Base-by-base conservation (phyloP, 2,113 vertebrate genomes). In the Aspidoscelis tigris region DNA sequence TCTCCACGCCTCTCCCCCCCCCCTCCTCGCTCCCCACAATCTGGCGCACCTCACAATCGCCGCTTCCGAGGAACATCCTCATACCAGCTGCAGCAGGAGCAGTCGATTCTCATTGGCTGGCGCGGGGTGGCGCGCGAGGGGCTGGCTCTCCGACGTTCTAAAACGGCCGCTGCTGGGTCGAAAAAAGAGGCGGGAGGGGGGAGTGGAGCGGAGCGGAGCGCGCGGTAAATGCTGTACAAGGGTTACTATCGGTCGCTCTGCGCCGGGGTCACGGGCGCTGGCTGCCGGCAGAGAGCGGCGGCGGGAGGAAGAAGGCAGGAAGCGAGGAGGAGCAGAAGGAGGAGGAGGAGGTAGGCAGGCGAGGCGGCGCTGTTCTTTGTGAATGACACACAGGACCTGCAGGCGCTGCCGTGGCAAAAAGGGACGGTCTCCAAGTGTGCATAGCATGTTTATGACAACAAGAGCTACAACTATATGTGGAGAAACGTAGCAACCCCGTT, bases 101-200 rank as follows among this genome's bases (percentile, higher is more conserved):
- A 41, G 84, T 9, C 91, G 61, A 43, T 86, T 66, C 82, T 78
- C 92, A 96, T 97, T 97, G 97, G 97, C 76, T 73, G 21, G 58
- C 11, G 43, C 8, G 8, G 88, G 95, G 97, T 97, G 97, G 97
- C 96, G 97, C 96, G 97, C 96, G 96, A 86, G 85, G 90, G 93
- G 89, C 66, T 86, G 78, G 91, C 87, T n/a, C 47, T 3, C 64
- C 80, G 84, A 96, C 94, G 95, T 87, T 71, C 50, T 55, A 69
- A 82, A 80, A 83, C 81, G 76, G 86, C 55, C 55, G 55, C 55
- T 58, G 55, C 64, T 69, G 80, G 47, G 21, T 33, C 53, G 22
- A 58, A 58, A 55, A 55, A 8, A 58, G 14, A 16, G 14, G 73
- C 0, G 61, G 5, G 64, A 14, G 47, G 72, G 4, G 43, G n/a